Percentiles rank a stretch among this genome's conserved stretches.
These are phyloP conservation scores for Lanistes nyassanus DNA, from an alignment of 1,140 invertebrate species.

Conservation along the genomic window DNA sequence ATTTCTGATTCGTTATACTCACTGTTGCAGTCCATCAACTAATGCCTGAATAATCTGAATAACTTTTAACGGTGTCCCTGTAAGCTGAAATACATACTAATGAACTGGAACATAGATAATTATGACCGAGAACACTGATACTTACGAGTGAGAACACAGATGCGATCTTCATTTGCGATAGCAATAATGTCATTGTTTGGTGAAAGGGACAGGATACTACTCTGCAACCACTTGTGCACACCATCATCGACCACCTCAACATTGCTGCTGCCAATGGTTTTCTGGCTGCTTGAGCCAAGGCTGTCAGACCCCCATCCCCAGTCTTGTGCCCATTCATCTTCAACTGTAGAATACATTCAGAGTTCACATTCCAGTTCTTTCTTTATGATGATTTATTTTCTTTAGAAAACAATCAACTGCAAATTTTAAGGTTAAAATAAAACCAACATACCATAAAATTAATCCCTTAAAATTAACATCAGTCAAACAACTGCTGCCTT, in stretches of 20 bases:
- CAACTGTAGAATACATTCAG: constrained; percentile 14
- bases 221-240: constrained; percentile 75
- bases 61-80: not conserved
- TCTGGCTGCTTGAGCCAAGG: constrained; percentile 36
- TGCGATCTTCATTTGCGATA: constrained; percentile 74
- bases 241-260: constrained; percentile 37
- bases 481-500: too few species aligned
- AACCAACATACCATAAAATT: too few species aligned
- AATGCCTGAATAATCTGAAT: not conserved
- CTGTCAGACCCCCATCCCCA: constrained; percentile 59
- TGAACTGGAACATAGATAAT: not conserved
- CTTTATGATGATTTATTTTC: not conserved
- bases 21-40: too few species aligned
- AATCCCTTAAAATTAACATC: too few species aligned
- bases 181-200: constrained; percentile 79
- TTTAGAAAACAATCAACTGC: not conserved
- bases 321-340: constrained; percentile 51
- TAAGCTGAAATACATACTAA: not conserved
- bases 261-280: constrained; percentile 29
- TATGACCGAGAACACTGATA: constrained; percentile 47
- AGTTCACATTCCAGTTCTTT: not conserved
- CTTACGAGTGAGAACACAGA: constrained; percentile 76
- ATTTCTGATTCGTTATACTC: too few species aligned
- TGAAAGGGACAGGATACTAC: constrained; percentile 78
- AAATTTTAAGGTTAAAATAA: too few species aligned